These are phyloP conservation scores for Callionymus lyra DNA, from an alignment of 2,113 vertebrate species.

Conservation along the genomic window DNA sequence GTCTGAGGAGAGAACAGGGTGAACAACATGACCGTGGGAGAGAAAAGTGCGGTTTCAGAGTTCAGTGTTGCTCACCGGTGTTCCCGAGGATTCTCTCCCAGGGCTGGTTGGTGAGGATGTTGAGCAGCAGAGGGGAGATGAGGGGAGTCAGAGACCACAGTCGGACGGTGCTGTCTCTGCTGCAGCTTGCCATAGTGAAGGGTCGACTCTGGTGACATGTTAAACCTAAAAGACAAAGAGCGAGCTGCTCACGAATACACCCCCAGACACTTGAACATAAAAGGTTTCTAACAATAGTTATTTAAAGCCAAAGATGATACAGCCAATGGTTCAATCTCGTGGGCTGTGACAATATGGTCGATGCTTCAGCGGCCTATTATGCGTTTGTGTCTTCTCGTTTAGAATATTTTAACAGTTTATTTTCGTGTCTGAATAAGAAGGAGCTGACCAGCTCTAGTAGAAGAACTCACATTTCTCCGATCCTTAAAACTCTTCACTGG, in stretches of 20 bases:
- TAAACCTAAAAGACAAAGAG: conserved; percentile 65
- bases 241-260: not conserved
- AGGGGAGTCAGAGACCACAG: conserved; percentile 90
- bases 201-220: conserved; percentile 87
- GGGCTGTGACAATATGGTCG: too few species aligned
- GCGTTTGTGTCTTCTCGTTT: too few species aligned
- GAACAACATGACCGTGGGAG: not conserved
- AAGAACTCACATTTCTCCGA: too few species aligned
- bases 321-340: too few species aligned
- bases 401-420: too few species aligned
- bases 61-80: conserved; percentile 68
- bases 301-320: too few species aligned
- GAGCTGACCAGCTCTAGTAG: too few species aligned
- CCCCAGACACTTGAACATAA: not conserved
- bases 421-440: too few species aligned
- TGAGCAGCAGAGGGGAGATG: conserved; percentile 80
- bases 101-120: conserved; percentile 76
- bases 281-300: not conserved
- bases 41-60: too few species aligned
- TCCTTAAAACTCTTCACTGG: too few species aligned
- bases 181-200: conserved; percentile 95
- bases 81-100: conserved; percentile 92
- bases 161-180: conserved; percentile 92
- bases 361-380: too few species aligned
- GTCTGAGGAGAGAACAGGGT: conserved; percentile 58